These are phyloP conservation scores for Uria aalge DNA, from an alignment of 2,113 vertebrate species.

Conservation along the genomic window DNA sequence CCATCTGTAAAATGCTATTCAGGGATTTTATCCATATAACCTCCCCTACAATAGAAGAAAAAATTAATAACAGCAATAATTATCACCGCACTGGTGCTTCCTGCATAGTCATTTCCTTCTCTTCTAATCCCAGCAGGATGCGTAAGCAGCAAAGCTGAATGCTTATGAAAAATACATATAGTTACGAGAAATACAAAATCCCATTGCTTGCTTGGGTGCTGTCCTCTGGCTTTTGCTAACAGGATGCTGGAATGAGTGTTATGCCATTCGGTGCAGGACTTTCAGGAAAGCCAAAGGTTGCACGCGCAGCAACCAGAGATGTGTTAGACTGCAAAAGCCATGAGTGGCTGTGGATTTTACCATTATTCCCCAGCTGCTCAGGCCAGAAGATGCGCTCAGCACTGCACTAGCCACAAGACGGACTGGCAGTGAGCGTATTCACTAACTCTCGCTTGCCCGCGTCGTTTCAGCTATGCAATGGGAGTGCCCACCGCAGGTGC, in stretches of 20 bases:
- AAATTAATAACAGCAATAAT: neutral
- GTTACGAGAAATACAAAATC: neutral
- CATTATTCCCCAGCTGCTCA: neutral
- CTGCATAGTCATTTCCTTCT: neutral
- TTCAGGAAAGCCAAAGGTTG: neutral
- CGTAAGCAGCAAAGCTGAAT: neutral
- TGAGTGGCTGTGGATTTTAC: neutral
- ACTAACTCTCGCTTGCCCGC: neutral
- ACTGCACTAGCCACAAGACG: neutral
- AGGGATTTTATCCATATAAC: neutral
- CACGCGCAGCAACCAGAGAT: neutral
- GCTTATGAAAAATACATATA: neutral
- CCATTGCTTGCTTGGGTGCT: neutral
- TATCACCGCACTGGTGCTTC: neutral
- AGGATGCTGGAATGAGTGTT: neutral
- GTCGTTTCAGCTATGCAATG: rapidly evolving
- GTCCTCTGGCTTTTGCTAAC: neutral
- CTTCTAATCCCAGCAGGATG: neutral
- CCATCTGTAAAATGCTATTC: neutral
- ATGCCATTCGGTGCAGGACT: neutral
- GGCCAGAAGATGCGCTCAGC: neutral
- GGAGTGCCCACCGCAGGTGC: neutral
- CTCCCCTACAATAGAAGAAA: neutral
- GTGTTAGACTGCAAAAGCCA: neutral
- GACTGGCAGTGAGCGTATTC: rapidly evolving